A percentile compares a stretch with the other conserved stretches of the same genome.
These are phyloP conservation scores for Eucidaris tribuloides DNA, from an alignment of 35 echinoderm and acorn worm species.

Conservation along the genomic window DNA sequence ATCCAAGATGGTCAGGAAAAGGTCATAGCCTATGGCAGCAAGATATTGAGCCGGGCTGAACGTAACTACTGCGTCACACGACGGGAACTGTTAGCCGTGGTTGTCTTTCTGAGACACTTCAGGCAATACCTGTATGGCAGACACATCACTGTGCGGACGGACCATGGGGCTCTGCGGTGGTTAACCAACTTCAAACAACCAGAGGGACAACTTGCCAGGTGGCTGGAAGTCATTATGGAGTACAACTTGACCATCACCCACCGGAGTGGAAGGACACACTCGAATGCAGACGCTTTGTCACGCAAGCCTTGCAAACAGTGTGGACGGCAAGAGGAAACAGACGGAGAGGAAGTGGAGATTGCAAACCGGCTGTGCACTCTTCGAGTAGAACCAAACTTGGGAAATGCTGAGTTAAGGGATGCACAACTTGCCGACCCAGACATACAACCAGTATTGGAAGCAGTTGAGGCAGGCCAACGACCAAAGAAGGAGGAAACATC, in stretches of 20 bases:
- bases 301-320: conserved; percentile 33
- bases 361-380: too few relatives aligned
- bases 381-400: not conserved
- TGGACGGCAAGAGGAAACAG: not conserved
- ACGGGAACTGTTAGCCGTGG: conserved; percentile 36
- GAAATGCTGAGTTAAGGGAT: not conserved
- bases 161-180: conserved; percentile 41
- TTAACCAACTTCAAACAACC: conserved; percentile 13
- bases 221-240: conserved; percentile 3
- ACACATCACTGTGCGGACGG: conserved; percentile 5
- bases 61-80: conserved; percentile 41
- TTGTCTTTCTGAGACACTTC: conserved; percentile 7
- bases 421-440: not conserved
- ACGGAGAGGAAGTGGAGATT: not conserved
- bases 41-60: not conserved
- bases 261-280: conserved; percentile 6
- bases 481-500: not conserved
- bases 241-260: conserved; percentile 28
- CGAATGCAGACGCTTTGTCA: conserved; percentile 40
- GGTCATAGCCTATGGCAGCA: conserved; percentile 23
- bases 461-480: not conserved
- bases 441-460: not conserved
- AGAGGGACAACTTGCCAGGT: conserved; percentile 4
- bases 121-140: conserved; percentile 38
- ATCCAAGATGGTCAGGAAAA: not conserved